Base-by-base conservation (phyloP, 2,888 invertebrate genomes). In the Rhabditoides inermis region DNA sequence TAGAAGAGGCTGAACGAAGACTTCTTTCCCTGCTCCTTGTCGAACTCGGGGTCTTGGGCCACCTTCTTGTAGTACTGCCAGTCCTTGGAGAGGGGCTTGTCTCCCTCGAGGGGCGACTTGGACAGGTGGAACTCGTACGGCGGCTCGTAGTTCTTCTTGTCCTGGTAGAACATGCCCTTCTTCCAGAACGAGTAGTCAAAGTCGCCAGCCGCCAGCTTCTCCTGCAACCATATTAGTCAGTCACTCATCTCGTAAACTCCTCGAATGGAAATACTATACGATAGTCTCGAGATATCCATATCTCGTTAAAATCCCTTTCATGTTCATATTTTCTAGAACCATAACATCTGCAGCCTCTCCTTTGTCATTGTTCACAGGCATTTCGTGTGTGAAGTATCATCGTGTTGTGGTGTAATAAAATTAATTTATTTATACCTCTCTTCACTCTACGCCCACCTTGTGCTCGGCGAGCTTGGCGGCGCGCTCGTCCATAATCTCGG, bases 31-130 rank as follows among this genome's bases (percentile, higher is more conserved):
- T 70, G 69, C 32, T 65, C 67, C 60, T 72, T 74, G 61, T 72
- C 73, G 58, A 73, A 73, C 44, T 73, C 69, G 22, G 69, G 67
- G 46, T 73, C 73, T 51, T 72, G 60, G 18, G 65, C 55, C 25
- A 73, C 65, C 55, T 73, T 66, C 61, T 74, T 72, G 60, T 75
- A 75, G 63, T 74, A 75, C 46, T 72, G 61, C 73, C 73, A 75
- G 48, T 75, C 72, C 61, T 70, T 72, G 40, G 75, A 75, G 50
- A 75, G 51, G 28, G 73, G 71, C 51, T 73, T 66, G 58, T 75
- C 73, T 35, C 66, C 70, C 49, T 75, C 70, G 40, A 63, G 45
- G n/a, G 69, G 54, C 22, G 69, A 53, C 55, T 72, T 73, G 51
- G 61, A 60, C 45, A 67, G 57, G 42, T 65, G 51, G 63, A 68